These are phyloP conservation scores for Labeo catla DNA, from an alignment of 2,113 vertebrate species.

Conservation along the genomic window DNA sequence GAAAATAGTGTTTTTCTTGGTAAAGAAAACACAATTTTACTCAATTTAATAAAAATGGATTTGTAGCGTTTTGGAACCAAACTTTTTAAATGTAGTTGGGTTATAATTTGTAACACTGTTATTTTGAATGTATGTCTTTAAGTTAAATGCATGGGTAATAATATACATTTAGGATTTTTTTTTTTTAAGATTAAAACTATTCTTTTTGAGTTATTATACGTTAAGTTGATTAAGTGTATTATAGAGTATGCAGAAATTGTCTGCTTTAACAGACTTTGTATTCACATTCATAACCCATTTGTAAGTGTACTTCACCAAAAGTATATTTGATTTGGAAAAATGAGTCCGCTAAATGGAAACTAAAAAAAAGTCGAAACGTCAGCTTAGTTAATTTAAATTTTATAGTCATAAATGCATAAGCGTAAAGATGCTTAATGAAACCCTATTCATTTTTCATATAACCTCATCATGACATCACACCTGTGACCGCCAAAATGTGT, in stretches of 20 bases:
- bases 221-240: background rate
- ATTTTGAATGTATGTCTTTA: background rate
- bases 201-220: background rate
- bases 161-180: no score
- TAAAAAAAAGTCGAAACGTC: background rate
- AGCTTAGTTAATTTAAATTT: background rate
- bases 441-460: constrained; percentile 28
- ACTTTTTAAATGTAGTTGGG: background rate
- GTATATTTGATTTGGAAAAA: constrained; percentile 11
- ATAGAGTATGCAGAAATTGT: background rate
- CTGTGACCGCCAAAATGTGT: constrained; percentile 31
- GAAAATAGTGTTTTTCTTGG: no score
- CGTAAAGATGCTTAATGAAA: constrained; percentile 12
- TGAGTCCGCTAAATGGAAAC: background rate
- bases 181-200: background rate
- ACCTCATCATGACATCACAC: constrained; percentile 39
- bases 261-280: background rate
- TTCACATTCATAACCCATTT: background rate
- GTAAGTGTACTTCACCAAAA: background rate
- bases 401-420: background rate
- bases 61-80: no score
- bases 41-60: no score
- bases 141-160: background rate
- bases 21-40: no score
- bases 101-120: background rate